Conservation (phyloP, 2,797 vertebrate genomes). For the Pachyuromys duprasi region DNA sequence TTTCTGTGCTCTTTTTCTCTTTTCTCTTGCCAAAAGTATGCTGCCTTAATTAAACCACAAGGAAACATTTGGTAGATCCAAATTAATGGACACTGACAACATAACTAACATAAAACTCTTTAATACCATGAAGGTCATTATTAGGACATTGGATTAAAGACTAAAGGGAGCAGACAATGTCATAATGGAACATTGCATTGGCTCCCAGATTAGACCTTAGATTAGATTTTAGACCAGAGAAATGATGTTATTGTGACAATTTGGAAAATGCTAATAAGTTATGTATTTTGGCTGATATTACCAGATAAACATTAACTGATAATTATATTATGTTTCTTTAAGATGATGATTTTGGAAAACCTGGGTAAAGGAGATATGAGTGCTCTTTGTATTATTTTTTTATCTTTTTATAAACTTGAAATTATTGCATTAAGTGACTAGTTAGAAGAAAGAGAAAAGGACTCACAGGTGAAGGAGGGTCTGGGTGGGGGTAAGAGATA, state of each 20-base stretch:
- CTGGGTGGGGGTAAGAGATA: neutral
- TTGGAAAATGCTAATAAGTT: constrained; percentile 18
- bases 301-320: constrained; percentile 20
- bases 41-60: constrained; percentile 19
- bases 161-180: neutral
- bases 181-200: neutral
- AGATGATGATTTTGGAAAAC: constrained; percentile 66
- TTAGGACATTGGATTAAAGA: neutral
- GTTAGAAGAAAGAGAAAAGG: constrained; percentile 47
- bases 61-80: neutral
- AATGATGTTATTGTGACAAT: neutral
- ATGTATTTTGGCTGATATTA: neutral
- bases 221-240: neutral
- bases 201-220: neutral
- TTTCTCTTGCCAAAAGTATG: neutral
- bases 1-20: neutral
- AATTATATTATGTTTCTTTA: constrained; percentile 54
- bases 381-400: constrained; percentile 70
- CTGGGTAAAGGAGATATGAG: constrained; percentile 53
- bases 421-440: constrained; percentile 56
- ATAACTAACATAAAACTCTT: neutral
- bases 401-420: constrained; percentile 53
- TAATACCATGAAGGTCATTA: neutral
- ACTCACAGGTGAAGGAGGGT: neutral
- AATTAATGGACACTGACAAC: neutral